Base-by-base conservation (phyloP, 2,113 vertebrate genomes). In the Nycticorax nycticorax region DNA sequence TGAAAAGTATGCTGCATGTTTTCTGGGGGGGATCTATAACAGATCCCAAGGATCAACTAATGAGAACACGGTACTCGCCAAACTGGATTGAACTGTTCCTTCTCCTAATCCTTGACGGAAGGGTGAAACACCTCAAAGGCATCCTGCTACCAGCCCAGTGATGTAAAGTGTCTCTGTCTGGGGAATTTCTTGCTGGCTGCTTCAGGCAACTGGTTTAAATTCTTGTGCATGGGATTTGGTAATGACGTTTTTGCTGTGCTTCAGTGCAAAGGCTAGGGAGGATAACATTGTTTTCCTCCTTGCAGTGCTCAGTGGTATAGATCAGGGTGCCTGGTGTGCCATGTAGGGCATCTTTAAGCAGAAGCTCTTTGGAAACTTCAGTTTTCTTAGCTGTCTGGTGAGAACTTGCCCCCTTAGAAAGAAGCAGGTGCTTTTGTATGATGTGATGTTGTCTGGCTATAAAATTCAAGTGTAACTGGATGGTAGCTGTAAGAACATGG, bases 141-240 rank as follows among this genome's bases (percentile, higher is more conserved):
- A 95, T 91, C 73, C 83, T 93, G 60, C 86, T 95, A 68, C 57
- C 74, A 92, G 43, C 45, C n/a, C 48, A 76, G 60, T 66, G 63
- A 69, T 89, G 73, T 88, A n/a, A 96, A 93, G 78, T 85, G 55
- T 74, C 37, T 91, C 82, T 92, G 64, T 64, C 95, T 95, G 74
- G 86, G 84, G 84, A 93, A 79, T 94, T 95, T 86, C 88, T 95
- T 87, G 35, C 43, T 52, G 53, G 66, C 64, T 66, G 45, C 92
- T 95, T 93, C 57, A 87, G 86, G 94, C 95, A 73, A 67, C 48
- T 27, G 8, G 82, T 93, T 92, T 78, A 68, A 96, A 75, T 96
- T 94, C 88, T 78, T 91, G 56, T 52, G 52, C 26, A 2, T 90
- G 37, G 76, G 85, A 93, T 88, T 92, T 82, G 80, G 39, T 75